Percentiles rank a stretch among this genome's conserved stretches.
Conservation (phyloP, 2,888 invertebrate genomes). For the Copidosoma aretas region DNA sequence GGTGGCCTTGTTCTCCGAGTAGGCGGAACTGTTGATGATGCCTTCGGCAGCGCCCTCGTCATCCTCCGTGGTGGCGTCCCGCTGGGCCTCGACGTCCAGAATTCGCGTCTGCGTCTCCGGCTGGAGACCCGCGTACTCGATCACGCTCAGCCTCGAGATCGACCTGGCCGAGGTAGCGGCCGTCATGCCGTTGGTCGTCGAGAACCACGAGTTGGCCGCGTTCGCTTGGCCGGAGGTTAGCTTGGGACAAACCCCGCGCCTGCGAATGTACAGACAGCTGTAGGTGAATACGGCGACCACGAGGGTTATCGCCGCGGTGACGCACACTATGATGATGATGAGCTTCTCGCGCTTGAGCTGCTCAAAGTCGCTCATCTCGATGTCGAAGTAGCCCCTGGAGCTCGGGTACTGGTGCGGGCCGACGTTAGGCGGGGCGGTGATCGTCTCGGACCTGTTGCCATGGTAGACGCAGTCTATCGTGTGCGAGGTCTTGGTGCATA, state of each 20-base stretch:
- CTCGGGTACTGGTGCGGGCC: constrained; percentile 59
- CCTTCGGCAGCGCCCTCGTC: constrained; percentile 56
- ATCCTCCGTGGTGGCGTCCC: constrained; percentile 41
- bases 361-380: constrained; percentile 59
- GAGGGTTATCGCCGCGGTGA: constrained; percentile 53
- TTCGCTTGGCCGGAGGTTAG: constrained; percentile 54
- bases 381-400: constrained; percentile 58
- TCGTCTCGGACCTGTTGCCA: constrained; percentile 57
- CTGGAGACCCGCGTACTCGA: constrained; percentile 71
- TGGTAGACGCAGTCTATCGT: constrained; percentile 69
- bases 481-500: constrained; percentile 65
- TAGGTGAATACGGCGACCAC: constrained; percentile 55
- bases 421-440: constrained; percentile 54
- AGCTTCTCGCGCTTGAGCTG: constrained; percentile 57
- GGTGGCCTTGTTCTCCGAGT: constrained; percentile 69
- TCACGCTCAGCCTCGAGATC: constrained; percentile 68
- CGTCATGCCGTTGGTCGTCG: constrained; percentile 57
- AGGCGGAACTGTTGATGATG: constrained; percentile 54
- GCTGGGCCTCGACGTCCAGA: constrained; percentile 62
- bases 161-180: constrained; percentile 68
- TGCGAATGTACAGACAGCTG: constrained; percentile 56
- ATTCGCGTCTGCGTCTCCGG: constrained; percentile 64
- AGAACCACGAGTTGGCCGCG: constrained; percentile 54
- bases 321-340: constrained; percentile 57
- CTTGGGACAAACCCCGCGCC: constrained; percentile 59